Evolutionary conservation across 1,140 invertebrate species (phyloP), one percentile per base, ranked within the genome.

Genomic region (Micrasema longulum): DNA sequence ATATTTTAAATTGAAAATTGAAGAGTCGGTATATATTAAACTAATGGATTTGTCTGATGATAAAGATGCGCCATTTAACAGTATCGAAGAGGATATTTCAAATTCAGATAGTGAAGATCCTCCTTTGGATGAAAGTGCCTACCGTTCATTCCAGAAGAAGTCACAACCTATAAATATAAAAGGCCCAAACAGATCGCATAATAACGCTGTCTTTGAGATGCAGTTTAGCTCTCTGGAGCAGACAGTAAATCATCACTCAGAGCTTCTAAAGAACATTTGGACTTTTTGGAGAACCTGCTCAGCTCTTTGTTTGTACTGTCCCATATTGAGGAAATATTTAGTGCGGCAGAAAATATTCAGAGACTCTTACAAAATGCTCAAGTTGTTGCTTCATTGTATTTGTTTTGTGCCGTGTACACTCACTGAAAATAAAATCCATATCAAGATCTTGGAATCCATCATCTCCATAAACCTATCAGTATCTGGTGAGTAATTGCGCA

Each of bases 251-350:
- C 79, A 79, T 71, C 73, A 79, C 12, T 26, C 80, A 1, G 81
- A 82, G 35, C 60, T 79, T 11, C 66, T 85, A 47, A 81, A 82
- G 70, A 81, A 79, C 26, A 76, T 81, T 10, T 77, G 76, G 41
- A 83, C 81, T 16, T 86, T 87, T 38, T 90, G 89, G 89, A 84
- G 84, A 75, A 86, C 87, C 1, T 87, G 86, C 50, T 86, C 88
- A 0, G 84, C 84, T 1, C 79, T 91, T 6, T 85, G 85, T 18
- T 73, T 89, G 7, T 88, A 84, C 77, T 89, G 88, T 71, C 87
- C 88, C 0, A 78, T 83, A 78, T 87, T 89, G 77, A 81, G 88
- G 4, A 69, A 72, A 53, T 81, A 85, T 78, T 75, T 88, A 12
- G 80, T 80, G 1, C 73, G 75, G 16, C 80, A 85, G 63, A 14